A percentile compares a stretch with the other conserved stretches of the same genome.
These are phyloP conservation scores for Polypterus senegalus DNA, from an alignment of 2,113 vertebrate genomes.

Conservation along the genomic window DNA sequence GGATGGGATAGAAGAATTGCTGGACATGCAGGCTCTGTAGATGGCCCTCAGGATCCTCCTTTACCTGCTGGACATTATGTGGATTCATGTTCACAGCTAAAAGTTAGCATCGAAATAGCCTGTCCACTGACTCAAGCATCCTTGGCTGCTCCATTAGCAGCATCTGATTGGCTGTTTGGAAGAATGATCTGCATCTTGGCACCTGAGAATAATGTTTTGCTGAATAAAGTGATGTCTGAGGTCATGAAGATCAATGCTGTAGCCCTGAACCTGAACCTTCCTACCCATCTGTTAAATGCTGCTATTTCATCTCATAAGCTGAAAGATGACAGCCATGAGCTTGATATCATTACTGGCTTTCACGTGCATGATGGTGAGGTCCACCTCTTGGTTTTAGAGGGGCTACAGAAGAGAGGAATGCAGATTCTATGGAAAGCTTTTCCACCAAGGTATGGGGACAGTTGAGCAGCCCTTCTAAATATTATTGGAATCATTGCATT, in stretches of 20 bases:
- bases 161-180: conserved; percentile 34
- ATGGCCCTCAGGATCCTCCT: background rate
- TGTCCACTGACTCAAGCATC: conserved; percentile 25
- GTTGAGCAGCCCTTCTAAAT: too few relatives aligned
- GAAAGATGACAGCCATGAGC: conserved; percentile 24
- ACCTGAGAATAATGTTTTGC: conserved; percentile 24
- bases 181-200: conserved; percentile 55
- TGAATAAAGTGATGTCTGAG: conserved; percentile 39
- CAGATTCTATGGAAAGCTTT: conserved; percentile 49
- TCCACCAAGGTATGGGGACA: conserved; percentile 19
- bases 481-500: too few relatives aligned
- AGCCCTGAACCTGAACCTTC: conserved; percentile 40
- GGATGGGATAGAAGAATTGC: conserved; percentile 3
- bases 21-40: background rate
- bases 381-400: conserved; percentile 68
- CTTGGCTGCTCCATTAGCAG: background rate
- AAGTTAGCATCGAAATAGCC: conserved; percentile 53
- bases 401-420: conserved; percentile 54
- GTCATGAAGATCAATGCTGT: conserved; percentile 49
- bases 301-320: conserved; percentile 37
- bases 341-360: conserved; percentile 68
- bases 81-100: conserved; percentile 49
- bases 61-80: conserved; percentile 52
- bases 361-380: conserved; percentile 52
- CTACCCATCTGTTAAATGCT: conserved; percentile 20